Evolutionary conservation across 2,113 vertebrate species (phyloP).

Genomic region (Dicrurus megarhynchus): DNA sequence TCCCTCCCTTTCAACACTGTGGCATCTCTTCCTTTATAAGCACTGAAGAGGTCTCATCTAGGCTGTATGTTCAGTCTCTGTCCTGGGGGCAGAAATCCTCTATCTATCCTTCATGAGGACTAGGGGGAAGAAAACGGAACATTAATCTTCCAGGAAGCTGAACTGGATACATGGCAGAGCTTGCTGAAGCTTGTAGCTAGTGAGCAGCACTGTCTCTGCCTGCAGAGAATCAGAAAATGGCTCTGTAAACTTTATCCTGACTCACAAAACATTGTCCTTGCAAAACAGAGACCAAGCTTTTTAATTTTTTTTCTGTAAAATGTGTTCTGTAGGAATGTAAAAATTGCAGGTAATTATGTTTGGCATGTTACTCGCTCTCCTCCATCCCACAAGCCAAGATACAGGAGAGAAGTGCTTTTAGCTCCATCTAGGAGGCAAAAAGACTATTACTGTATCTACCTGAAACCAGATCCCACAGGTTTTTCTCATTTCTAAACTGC

Average conservation of each 20-base stretch:
- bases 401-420: constrained; percentile 47
- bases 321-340: not conserved
- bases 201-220: not conserved
- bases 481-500: not conserved
- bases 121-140: not conserved
- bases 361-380: not conserved
- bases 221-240: not conserved
- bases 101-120: not conserved
- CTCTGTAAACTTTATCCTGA: not conserved
- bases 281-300: not conserved
- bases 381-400: not conserved
- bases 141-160: not conserved
- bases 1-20: not conserved
- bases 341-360: not conserved
- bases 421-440: constrained; percentile 61
- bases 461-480: not conserved
- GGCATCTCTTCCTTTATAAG: not conserved
- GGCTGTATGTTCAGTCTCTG: not conserved
- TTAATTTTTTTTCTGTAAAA: not conserved
- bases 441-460: not conserved
- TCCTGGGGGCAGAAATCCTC: not conserved
- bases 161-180: not conserved
- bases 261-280: not conserved
- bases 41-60: not conserved
- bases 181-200: not conserved